Percentiles rank a stretch among this genome's conserved stretches.
phyloP scores from a whole-genome alignment of 2,797 vertebrate genomes.

The Rhinichthys osculus region DNA sequence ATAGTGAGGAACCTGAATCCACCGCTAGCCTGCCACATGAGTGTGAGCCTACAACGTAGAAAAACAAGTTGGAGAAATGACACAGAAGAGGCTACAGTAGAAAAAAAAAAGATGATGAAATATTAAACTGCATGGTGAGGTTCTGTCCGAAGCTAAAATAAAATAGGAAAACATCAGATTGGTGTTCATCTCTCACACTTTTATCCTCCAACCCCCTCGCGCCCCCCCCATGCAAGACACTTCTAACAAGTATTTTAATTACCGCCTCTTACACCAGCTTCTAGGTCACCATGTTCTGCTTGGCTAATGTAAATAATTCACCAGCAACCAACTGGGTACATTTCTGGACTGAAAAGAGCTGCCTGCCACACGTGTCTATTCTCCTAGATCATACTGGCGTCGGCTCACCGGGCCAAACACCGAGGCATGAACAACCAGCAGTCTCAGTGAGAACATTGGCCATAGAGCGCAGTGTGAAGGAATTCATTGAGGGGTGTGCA shows the following conservation, averaged over 20 bases:
- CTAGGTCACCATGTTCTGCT: constrained; percentile 49
- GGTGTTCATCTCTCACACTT: constrained; percentile 16
- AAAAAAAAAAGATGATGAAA: constrained; percentile 30
- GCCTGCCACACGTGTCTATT: constrained; percentile 29
- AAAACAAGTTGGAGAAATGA: constrained; percentile 36
- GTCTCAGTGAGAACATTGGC: constrained; percentile 45
- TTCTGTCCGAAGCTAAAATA: background rate
- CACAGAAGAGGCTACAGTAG: constrained; percentile 13
- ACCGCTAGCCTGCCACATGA: constrained; percentile 16
- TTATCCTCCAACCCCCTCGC: background rate
- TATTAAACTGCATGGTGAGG: constrained; percentile 40
- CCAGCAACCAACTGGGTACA: constrained; percentile 27
- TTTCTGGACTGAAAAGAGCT: constrained; percentile 41
- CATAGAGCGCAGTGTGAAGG: constrained; percentile 20
- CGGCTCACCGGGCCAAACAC: constrained; percentile 39
- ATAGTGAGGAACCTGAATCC: background rate
- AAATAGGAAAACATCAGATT: constrained; percentile 25
- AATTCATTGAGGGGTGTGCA: constrained; percentile 53
- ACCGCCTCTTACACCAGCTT: constrained; percentile 27
- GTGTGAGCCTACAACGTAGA: constrained; percentile 12
- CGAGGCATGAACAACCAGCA: constrained; percentile 34
- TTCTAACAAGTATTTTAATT: constrained; percentile 49
- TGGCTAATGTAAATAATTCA: constrained; percentile 51
- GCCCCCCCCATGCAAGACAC: background rate
- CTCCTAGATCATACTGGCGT: constrained; percentile 40